Percentiles rank a stretch among this genome's conserved stretches.
These are phyloP conservation scores for Cryptophagus acutangulus DNA, from an alignment of 2,888 invertebrate genomes.

Conservation along the genomic window DNA sequence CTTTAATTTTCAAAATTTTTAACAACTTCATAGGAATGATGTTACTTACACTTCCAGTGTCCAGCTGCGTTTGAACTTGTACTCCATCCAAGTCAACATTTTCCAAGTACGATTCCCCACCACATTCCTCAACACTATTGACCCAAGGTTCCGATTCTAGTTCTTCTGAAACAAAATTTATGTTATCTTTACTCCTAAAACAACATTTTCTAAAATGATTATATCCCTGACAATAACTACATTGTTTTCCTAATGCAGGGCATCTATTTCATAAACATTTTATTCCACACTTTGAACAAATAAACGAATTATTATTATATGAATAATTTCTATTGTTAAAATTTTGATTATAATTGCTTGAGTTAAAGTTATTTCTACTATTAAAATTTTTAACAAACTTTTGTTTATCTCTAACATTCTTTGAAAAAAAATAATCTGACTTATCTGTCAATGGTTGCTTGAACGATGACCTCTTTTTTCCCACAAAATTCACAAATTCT, in stretches of 20 bases:
- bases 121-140: not conserved
- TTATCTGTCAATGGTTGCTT: too few relatives aligned
- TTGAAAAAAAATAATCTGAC: too few relatives aligned
- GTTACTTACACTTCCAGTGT: not conserved
- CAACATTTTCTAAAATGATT: not conserved
- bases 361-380: too few relatives aligned
- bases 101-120: not conserved
- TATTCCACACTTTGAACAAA: conserved; percentile 5
- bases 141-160: not conserved
- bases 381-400: too few relatives aligned
- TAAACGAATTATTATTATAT: too few relatives aligned
- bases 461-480: too few relatives aligned
- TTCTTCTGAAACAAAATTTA: not conserved
- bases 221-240: not conserved
- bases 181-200: not conserved
- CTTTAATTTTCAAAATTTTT: not conserved
- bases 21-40: not conserved
- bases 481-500: too few relatives aligned
- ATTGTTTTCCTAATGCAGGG: not conserved
- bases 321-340: too few relatives aligned
- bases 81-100: not conserved
- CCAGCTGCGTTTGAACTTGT: not conserved
- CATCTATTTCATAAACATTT: not conserved
- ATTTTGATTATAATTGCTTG: too few relatives aligned
- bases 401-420: too few relatives aligned